These are phyloP conservation scores for Drosophila obscura DNA, from an alignment of 1,140 invertebrate genomes.

Conservation along the genomic window DNA sequence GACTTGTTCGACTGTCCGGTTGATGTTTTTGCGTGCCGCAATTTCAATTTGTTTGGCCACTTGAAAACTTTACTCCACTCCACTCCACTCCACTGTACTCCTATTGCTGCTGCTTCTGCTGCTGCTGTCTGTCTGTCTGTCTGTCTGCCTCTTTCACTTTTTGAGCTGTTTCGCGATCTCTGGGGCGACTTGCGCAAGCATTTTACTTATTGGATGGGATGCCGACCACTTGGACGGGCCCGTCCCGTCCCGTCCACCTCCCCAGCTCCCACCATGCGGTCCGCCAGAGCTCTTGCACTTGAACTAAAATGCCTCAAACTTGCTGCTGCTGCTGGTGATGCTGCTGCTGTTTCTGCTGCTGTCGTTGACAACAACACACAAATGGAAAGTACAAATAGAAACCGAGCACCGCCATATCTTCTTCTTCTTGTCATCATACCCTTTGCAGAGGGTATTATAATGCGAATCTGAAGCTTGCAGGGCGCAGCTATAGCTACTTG, in stretches of 20 bases:
- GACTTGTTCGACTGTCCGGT: constrained; percentile 54
- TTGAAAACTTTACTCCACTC: constrained; percentile 45
- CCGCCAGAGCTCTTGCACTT: constrained; percentile 57
- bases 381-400: constrained; percentile 82
- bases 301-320: constrained; percentile 76
- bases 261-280: not conserved
- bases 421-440: too few species aligned
- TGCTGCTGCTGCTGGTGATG: constrained; percentile 24
- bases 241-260: not conserved
- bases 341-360: constrained; percentile 11
- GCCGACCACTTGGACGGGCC: constrained; percentile 41
- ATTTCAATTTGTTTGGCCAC: constrained; percentile 78
- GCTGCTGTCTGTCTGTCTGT: constrained; percentile 15
- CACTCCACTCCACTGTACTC: constrained; percentile 10
- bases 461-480: not conserved
- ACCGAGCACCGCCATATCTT: constrained; percentile 45
- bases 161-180: constrained; percentile 45
- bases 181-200: constrained; percentile 72
- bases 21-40: constrained; percentile 78
- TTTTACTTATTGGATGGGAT: constrained; percentile 70
- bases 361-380: constrained; percentile 39
- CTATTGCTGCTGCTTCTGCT: not conserved
- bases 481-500: not conserved
- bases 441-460: too few species aligned
- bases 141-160: constrained; percentile 68